These are phyloP conservation scores for Drosophila setosimentum DNA, from an alignment of 2,888 invertebrate species.

Conservation along the genomic window DNA sequence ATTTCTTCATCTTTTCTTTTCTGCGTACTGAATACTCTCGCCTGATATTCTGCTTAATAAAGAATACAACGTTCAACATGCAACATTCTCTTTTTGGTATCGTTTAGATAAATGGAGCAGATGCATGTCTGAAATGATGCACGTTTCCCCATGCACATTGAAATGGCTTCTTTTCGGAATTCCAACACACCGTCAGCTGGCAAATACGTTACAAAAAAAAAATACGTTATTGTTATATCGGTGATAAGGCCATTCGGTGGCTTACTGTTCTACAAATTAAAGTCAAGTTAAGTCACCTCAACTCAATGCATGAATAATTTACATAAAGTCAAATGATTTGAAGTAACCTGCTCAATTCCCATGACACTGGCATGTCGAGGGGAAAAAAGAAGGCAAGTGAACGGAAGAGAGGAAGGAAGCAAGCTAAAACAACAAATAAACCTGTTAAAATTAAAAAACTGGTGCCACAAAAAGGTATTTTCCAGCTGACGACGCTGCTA, in stretches of 20 bases:
- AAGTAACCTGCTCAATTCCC: constrained; percentile 58
- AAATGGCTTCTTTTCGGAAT: constrained; percentile 38
- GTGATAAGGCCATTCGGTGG: constrained; percentile 62
- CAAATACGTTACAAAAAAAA: constrained; percentile 66
- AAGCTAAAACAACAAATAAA: constrained; percentile 2
- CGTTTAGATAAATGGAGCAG: constrained; percentile 21
- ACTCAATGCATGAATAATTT: background rate
- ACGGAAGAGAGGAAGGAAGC: constrained; percentile 1
- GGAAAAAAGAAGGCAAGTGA: background rate
- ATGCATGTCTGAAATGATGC: background rate
- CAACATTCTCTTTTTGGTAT: constrained; percentile 15
- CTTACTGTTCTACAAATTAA: constrained; percentile 38
- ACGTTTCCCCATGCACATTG: constrained; percentile 26
- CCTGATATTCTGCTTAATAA: background rate
- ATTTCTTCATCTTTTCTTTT: background rate
- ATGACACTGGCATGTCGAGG: constrained; percentile 46
- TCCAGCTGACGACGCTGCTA: constrained; percentile 14
- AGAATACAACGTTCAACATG: constrained; percentile 27
- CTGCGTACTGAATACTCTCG: background rate
- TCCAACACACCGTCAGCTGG: constrained; percentile 69
- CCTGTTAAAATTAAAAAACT: background rate
- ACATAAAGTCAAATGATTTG: constrained; percentile 32
- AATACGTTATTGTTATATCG: constrained; percentile 53
- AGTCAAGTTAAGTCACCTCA: constrained; percentile 10
- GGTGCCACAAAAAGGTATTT: constrained; percentile 8